These are phyloP conservation scores for Drosophila recens DNA, from an alignment of 2,888 invertebrate genomes.

Conservation along the genomic window DNA sequence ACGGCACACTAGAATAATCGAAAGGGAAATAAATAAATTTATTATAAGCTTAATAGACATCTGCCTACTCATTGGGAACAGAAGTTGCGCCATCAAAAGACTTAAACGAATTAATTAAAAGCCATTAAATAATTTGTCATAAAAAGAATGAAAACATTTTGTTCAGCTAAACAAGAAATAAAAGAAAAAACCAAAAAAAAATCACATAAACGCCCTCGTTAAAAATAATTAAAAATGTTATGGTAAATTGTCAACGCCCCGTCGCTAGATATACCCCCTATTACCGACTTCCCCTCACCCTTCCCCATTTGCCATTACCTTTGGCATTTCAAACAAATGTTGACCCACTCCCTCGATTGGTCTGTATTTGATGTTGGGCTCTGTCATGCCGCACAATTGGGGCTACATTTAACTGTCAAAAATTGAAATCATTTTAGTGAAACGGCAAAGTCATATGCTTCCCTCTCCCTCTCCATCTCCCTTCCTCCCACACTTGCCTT, in stretches of 20 bases:
- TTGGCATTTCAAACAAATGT: constrained; percentile 43
- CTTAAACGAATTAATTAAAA: constrained; percentile 67
- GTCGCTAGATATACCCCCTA: constrained; percentile 28
- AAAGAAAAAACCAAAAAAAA: constrained; percentile 35
- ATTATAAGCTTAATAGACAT: constrained; percentile 28
- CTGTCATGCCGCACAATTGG: constrained; percentile 72
- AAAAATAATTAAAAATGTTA: constrained; percentile 77
- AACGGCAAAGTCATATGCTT: constrained; percentile 65
- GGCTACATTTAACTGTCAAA: constrained; percentile 71
- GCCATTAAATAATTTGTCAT: constrained; percentile 79
- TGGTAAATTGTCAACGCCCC: constrained; percentile 78
- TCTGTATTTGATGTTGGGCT: constrained; percentile 18
- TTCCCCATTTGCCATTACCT: not conserved
- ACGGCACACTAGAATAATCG: not conserved
- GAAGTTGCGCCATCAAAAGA: constrained; percentile 35
- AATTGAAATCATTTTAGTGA: constrained; percentile 71
- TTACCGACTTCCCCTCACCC: not conserved
- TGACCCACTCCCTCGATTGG: constrained; percentile 57
- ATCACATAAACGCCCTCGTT: constrained; percentile 79
- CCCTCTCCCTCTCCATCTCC: not conserved
- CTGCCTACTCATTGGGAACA: constrained; percentile 64
- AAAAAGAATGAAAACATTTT: constrained; percentile 57
- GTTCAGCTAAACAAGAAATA: constrained; percentile 29
- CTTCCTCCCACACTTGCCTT: not conserved
- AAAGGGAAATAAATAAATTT: constrained; percentile 10